These are phyloP conservation scores for Adineta ricciae DNA, from an alignment of 2,888 invertebrate species.

Conservation along the genomic window DNA sequence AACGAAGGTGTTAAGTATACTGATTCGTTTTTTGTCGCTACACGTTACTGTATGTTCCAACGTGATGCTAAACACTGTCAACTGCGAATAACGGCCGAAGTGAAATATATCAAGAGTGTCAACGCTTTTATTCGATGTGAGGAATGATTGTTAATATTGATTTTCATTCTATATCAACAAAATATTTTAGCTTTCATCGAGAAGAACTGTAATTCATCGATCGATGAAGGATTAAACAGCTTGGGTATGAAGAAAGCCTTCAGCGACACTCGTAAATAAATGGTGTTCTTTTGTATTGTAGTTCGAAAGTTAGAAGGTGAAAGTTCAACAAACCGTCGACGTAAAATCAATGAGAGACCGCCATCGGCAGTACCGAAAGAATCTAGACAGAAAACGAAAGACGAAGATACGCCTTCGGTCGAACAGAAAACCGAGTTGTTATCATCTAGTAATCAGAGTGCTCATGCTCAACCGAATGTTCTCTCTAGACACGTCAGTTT, in stretches of 20 bases:
- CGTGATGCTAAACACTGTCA: background rate
- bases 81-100: background rate
- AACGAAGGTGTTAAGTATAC: constrained; percentile 4
- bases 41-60: background rate
- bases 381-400: background rate
- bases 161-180: no score
- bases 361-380: background rate
- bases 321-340: background rate
- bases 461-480: background rate
- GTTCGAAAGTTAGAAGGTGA: background rate
- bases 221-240: background rate
- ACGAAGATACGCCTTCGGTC: background rate
- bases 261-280: background rate
- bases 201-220: background rate
- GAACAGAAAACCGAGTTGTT: background rate
- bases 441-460: background rate
- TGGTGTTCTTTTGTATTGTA: background rate
- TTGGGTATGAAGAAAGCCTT: background rate
- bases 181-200: background rate
- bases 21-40: background rate
- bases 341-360: background rate
- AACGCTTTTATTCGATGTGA: background rate
- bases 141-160: no score
- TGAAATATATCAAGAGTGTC: background rate
- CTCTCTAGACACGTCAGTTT: background rate